These are phyloP conservation scores for Hycleus cichorii DNA, from an alignment of 1,140 invertebrate species.

Conservation along the genomic window DNA sequence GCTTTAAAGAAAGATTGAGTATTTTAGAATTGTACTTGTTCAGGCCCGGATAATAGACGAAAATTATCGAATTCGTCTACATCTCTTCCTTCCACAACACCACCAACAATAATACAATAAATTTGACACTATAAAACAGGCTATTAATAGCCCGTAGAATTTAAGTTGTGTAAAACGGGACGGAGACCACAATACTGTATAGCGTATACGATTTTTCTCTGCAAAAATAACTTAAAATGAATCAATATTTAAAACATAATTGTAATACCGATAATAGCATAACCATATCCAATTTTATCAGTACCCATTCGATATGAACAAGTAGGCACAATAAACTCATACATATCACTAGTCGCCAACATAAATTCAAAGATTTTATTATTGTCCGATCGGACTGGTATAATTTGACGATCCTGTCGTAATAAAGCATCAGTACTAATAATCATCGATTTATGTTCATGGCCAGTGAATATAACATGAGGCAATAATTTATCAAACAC, in stretches of 20 bases:
- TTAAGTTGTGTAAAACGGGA: slow-evolving; percentile 33
- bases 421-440: slow-evolving; percentile 45
- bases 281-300: slow-evolving; percentile 73
- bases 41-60: no score
- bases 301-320: slow-evolving; percentile 94
- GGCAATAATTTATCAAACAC: slow-evolving; percentile 59
- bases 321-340: slow-evolving; percentile 85
- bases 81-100: no score
- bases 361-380: slow-evolving; percentile 43
- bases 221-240: no score
- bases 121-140: background rate
- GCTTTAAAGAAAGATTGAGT: no score
- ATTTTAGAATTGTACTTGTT: no score
- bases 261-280: slow-evolving; percentile 64
- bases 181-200: slow-evolving; percentile 40
- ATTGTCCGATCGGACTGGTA: slow-evolving; percentile 43
- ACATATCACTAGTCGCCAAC: slow-evolving; percentile 47
- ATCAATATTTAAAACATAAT: no score
- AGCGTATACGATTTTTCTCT: slow-evolving; percentile 35
- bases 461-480: slow-evolving; percentile 76
- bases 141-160: slow-evolving; percentile 20
- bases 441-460: slow-evolving; percentile 67
- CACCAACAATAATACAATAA: no score
- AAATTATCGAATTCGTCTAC: no score
- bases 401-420: slow-evolving; percentile 43